Percentiles rank a stretch among this genome's conserved stretches.
Conservation (phyloP, 1,140 invertebrate species). For the Rhopalosiphum maidis region DNA sequence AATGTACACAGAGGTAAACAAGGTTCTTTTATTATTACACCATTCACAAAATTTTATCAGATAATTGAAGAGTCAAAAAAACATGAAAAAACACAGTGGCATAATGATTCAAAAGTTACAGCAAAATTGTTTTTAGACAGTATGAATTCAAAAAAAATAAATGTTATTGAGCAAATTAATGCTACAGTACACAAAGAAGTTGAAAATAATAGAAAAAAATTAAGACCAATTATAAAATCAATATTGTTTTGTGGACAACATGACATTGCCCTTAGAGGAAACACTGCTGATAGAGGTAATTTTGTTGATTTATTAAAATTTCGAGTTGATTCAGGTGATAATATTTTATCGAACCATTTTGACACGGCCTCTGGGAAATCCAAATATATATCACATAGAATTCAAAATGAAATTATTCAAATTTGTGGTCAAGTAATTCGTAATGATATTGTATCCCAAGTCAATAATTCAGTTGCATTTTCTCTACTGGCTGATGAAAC, state of each 20-base stretch:
- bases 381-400: constrained; percentile 60
- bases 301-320: constrained; percentile 60
- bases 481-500: constrained; percentile 61
- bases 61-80: constrained; percentile 60
- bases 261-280: constrained; percentile 60
- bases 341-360: constrained; percentile 59
- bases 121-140: constrained; percentile 60
- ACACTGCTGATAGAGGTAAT: constrained; percentile 59
- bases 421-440: constrained; percentile 60
- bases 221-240: constrained; percentile 60
- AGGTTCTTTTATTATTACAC: constrained; percentile 59
- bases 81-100: constrained; percentile 53
- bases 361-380: constrained; percentile 59
- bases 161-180: constrained; percentile 58
- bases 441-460: constrained; percentile 59
- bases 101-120: constrained; percentile 59
- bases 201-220: constrained; percentile 58
- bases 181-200: constrained; percentile 52
- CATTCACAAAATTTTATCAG: constrained; percentile 60
- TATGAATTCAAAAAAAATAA: constrained; percentile 51
- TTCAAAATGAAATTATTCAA: constrained; percentile 61
- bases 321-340: constrained; percentile 59
- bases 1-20: constrained; percentile 58
- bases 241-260: constrained; percentile 61
- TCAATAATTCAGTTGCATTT: constrained; percentile 60